Evolutionary conservation across 37 sponge, comb jelly and placozoan species (phyloP).

Genomic region (Amphimedon queenslandica): DNA sequence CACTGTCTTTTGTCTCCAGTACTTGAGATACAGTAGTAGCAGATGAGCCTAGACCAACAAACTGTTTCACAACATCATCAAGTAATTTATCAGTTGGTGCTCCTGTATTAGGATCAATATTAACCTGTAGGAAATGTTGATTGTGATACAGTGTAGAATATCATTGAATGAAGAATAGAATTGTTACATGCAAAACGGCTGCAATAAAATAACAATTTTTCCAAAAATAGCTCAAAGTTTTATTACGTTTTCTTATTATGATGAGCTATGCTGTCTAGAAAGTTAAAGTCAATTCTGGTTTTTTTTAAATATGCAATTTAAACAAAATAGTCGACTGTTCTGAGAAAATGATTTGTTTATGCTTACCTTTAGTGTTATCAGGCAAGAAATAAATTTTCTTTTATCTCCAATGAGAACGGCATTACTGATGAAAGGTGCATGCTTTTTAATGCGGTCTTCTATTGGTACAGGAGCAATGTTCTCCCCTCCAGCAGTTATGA

Average conservation of each 20-base stretch:
- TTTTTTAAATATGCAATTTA: background rate
- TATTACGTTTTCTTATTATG: too few relatives aligned
- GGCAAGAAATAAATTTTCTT: slow-evolving; percentile 69
- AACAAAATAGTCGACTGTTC: background rate
- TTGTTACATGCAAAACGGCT: too few relatives aligned
- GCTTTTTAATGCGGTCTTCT: slow-evolving; percentile 62
- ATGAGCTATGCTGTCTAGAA: too few relatives aligned
- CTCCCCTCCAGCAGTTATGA: slow-evolving; percentile 91
- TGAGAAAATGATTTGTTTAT: too few relatives aligned
- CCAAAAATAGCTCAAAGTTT: too few relatives aligned
- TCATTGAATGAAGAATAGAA: too few relatives aligned
- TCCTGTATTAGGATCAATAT: slow-evolving; percentile 68
- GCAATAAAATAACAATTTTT: too few relatives aligned
- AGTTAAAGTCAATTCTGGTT: background rate
- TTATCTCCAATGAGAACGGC: slow-evolving; percentile 82
- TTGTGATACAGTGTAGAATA: background rate
- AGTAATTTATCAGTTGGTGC: slow-evolving; percentile 63
- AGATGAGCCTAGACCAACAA: slow-evolving; percentile 35
- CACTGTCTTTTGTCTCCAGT: slow-evolving; percentile 47
- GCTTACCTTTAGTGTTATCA: slow-evolving; percentile 75
- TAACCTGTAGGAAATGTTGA: slow-evolving; percentile 49
- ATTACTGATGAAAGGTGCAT: slow-evolving; percentile 84
- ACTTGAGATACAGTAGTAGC: slow-evolving; percentile 75
- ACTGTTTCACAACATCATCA: slow-evolving; percentile 12
- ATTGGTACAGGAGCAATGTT: slow-evolving; percentile 81